These are phyloP conservation scores for Silvanus unidentatus DNA, from an alignment of 2,888 invertebrate genomes.

Conservation along the genomic window DNA sequence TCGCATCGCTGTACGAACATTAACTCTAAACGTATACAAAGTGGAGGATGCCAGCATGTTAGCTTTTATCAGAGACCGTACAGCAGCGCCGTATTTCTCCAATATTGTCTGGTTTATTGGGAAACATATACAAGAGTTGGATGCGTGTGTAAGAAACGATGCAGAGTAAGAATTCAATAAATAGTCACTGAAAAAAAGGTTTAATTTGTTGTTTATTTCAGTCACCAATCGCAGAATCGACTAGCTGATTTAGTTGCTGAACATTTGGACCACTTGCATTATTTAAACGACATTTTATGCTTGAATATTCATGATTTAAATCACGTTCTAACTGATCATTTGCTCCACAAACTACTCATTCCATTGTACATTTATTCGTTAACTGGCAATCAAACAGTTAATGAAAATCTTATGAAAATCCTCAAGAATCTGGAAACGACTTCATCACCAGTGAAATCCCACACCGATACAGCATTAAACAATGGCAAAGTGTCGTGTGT, in stretches of 20 bases:
- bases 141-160: slow-evolving; percentile 90
- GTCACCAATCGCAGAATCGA: slow-evolving; percentile 85
- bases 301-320: slow-evolving; percentile 89
- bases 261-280: slow-evolving; percentile 95
- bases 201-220: slow-evolving; percentile 43
- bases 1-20: slow-evolving; percentile 93
- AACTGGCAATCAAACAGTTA: slow-evolving; percentile 53
- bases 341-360: slow-evolving; percentile 85
- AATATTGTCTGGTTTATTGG: slow-evolving; percentile 99
- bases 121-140: slow-evolving; percentile 92
- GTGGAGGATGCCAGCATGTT: slow-evolving; percentile 94
- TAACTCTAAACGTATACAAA: slow-evolving; percentile 93
- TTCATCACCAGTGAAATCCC: neutral
- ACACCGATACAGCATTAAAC: slow-evolving; percentile 34
- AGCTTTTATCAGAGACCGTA: slow-evolving; percentile 89
- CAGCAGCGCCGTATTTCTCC: slow-evolving; percentile 96
- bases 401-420: slow-evolving; percentile 48
- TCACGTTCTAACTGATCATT: slow-evolving; percentile 88
- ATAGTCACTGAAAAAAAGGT: slow-evolving; percentile 1
- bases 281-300: slow-evolving; percentile 92
- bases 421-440: slow-evolving; percentile 9
- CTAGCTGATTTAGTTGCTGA: slow-evolving; percentile 93
- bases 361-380: slow-evolving; percentile 92
- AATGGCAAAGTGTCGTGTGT: slow-evolving; percentile 74
- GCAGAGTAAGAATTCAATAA: slow-evolving; percentile 88